A percentile compares a stretch with the other conserved stretches of the same genome.
Evolutionary conservation across 2,797 vertebrate genomes (phyloP).

Genomic region (Orestias chungarensis): DNA sequence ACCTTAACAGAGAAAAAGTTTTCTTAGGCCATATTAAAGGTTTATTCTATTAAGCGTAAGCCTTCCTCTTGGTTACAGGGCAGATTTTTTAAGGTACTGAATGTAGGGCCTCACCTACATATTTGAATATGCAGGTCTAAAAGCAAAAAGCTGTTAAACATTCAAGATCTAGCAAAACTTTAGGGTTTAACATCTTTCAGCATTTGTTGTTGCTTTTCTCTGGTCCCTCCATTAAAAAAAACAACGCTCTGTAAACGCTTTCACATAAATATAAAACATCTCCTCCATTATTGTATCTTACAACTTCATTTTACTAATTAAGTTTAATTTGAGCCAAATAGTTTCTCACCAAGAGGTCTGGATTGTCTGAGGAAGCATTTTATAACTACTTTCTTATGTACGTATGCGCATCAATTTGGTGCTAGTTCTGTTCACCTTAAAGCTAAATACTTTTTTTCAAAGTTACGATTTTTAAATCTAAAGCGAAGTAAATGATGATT

Average conservation of each 20-base stretch:
- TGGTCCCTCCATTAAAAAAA: no score
- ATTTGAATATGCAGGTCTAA: neutral
- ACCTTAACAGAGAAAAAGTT: neutral
- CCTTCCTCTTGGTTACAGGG: neutral
- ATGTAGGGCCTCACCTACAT: neutral
- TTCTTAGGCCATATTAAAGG: neutral
- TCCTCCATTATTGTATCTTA: neutral
- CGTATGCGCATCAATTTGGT: neutral
- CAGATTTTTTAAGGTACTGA: neutral
- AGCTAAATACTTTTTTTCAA: neutral
- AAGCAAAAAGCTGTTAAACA: neutral
- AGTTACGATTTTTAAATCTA: neutral
- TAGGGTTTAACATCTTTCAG: no score
- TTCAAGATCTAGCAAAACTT: neutral
- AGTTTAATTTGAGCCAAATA: no score
- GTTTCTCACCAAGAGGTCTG: neutral
- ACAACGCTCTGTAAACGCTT: neutral
- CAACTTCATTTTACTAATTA: neutral
- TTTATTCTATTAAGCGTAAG: neutral
- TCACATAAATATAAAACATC: neutral
- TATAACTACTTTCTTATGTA: neutral
- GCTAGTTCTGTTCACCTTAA: neutral
- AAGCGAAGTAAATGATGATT: constrained; percentile 27
- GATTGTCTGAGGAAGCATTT: neutral
- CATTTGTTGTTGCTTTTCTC: no score